These are phyloP conservation scores for Galeopterus variegatus DNA, from an alignment of 2,113 vertebrate species.

Conservation along the genomic window DNA sequence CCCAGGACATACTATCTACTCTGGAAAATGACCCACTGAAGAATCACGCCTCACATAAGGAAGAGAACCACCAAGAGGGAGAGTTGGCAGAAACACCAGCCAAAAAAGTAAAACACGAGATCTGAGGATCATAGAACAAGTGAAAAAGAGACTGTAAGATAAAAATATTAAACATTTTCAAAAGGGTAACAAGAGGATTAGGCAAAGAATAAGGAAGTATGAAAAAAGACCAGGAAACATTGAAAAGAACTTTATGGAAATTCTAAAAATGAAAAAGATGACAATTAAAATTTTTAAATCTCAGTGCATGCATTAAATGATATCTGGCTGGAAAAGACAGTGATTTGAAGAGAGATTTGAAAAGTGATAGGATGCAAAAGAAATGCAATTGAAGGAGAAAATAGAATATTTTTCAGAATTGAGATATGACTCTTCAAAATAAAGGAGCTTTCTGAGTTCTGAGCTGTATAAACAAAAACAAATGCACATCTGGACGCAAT, in stretches of 20 bases:
- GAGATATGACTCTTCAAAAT: not conserved
- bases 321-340: not conserved
- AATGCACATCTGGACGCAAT: not conserved
- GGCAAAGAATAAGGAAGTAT: not conserved
- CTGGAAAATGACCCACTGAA: not conserved
- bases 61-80: not conserved
- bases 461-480: not conserved
- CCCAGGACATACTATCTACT: not conserved
- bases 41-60: not conserved
- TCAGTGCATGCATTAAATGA: not conserved
- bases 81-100: not conserved
- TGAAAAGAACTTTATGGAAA: not conserved
- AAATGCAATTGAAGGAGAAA: conserved; percentile 7
- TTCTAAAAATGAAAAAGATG: not conserved
- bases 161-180: not conserved
- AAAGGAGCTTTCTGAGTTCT: not conserved
- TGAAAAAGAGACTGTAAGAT: not conserved
- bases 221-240: not conserved
- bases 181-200: not conserved
- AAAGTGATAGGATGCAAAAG: not conserved
- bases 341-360: not conserved
- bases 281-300: not conserved
- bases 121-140: fast-evolving
- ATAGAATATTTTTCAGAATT: not conserved
- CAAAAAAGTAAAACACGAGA: too few species aligned